Conservation (phyloP, 53 echinoderm and acorn worm species). For the Apostichopus leukothele region DNA sequence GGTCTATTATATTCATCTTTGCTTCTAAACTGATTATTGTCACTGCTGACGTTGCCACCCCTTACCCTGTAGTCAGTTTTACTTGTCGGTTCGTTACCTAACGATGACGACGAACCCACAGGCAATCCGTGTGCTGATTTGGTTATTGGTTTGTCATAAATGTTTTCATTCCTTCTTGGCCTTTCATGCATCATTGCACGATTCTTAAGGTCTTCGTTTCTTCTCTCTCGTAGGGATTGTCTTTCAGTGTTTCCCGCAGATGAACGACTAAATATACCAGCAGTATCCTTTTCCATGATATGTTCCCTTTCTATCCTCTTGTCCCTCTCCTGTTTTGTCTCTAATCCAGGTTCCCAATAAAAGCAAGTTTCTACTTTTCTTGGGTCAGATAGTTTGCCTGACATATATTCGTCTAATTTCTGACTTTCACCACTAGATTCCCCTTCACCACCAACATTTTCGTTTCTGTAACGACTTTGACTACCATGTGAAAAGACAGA, state of each 20-base stretch:
- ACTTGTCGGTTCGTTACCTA: not conserved
- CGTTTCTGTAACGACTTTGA: not conserved
- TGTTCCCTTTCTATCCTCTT: conserved; percentile 52
- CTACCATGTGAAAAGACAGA: conserved; percentile 22
- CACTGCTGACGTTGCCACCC: not conserved
- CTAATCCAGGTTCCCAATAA: conserved; percentile 62
- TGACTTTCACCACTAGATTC: conserved; percentile 19
- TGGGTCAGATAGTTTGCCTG: not conserved
- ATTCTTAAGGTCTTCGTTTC: conserved; percentile 22
- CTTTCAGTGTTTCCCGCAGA: conserved; percentile 7
- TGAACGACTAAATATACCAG: not conserved
- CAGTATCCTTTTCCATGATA: conserved; percentile 29
- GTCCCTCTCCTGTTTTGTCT: conserved; percentile 47
- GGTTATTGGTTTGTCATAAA: conserved; percentile 17
- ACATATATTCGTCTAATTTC: not conserved
- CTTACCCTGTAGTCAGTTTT: not conserved
- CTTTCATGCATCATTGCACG: conserved; percentile 6
- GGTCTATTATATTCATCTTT: not conserved
- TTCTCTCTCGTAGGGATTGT: not conserved
- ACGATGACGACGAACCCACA: not conserved
- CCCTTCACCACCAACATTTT: not conserved
- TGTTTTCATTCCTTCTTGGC: not conserved
- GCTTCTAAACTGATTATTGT: not conserved
- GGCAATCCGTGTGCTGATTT: not conserved
- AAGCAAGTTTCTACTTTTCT: conserved; percentile 58